Base-by-base conservation (phyloP, 2,113 vertebrate genomes). In the Suncus etruscus region DNA sequence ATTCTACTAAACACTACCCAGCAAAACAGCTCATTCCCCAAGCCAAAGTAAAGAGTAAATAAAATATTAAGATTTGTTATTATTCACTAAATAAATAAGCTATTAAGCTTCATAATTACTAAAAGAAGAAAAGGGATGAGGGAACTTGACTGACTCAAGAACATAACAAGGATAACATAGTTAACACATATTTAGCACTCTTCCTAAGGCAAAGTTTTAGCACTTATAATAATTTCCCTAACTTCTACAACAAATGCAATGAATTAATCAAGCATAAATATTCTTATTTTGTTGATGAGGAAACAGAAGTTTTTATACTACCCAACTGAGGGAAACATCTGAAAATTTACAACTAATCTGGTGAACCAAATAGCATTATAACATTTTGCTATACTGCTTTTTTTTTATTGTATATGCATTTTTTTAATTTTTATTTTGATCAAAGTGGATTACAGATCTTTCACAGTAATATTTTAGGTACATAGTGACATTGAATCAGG, bases 221-320 rank as follows among this genome's bases (percentile, higher is more conserved):
- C 11, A 25, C 20, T 63, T 82, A 16, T 24, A 54, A 27, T 27
- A 45, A 51, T 86, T 50, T 77, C 27, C 14, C 31, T 88, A 32
- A 66, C 66, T 32, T 4, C 20, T 63, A 48, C 16, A 68, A 86
- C 3, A 54, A 54, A 15, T 54, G 66, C 50, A 31, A 1, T 65
- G 39, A 92, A 47, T 27, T 50, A 39, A 39, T 39, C 39, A 39
- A 39, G 39, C 39, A 22, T 70, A 8, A 51, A 47, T 50, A 48
- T 78, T 74, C 45, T 22, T n/a, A 20, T 58, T 66, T 70, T 81
- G 91, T 47, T 92, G 11, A 24, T 75, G 80, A 87, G 83, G 29
- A 92, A 94, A 80, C 20, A 93, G 6, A 24, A 22, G 45, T 79
- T n/a, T 63, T 85, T 91, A 77, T 74, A 25, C 25, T 84, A 68